phyloP scores from a whole-genome alignment of 2,113 vertebrate genomes.

The Clarias gariepinus region DNA sequence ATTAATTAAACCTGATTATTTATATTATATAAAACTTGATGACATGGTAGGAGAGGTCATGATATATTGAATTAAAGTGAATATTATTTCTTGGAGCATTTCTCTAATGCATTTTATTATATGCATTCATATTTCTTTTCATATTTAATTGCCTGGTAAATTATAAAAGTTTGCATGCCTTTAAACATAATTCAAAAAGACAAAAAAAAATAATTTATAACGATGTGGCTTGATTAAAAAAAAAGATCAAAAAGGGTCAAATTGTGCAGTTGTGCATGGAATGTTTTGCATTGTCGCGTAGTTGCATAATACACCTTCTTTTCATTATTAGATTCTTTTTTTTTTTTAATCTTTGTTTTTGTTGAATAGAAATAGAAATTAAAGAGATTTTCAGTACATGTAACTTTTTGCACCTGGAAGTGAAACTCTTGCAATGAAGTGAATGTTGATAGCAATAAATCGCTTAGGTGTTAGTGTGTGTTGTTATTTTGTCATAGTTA shows the following conservation, averaged over 20 bases:
- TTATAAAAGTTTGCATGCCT: neutral
- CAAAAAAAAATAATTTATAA: neutral
- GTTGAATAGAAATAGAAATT: neutral
- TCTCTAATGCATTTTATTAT: neutral
- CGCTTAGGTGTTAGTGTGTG: neutral
- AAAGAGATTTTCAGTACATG: neutral
- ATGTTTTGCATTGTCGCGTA: neutral
- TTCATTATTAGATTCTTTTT: neutral
- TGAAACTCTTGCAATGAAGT: neutral
- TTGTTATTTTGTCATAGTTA: neutral
- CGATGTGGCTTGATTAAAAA: neutral
- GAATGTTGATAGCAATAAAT: neutral
- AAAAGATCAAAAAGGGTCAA: neutral
- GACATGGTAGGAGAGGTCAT: neutral
- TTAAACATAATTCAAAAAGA: neutral
- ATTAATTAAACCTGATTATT: slow-evolving; percentile 26
- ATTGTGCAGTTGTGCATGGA: neutral
- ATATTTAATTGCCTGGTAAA: neutral
- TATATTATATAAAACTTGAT: too few relatives aligned
- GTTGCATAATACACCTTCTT: neutral
- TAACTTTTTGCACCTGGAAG: neutral
- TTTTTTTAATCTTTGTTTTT: neutral
- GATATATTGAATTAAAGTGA: neutral
- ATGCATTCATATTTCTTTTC: neutral
- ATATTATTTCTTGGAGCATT: neutral